Evolutionary conservation across 2,888 invertebrate genomes (phyloP).

Genomic region (Habrosyne pyritoides): DNA sequence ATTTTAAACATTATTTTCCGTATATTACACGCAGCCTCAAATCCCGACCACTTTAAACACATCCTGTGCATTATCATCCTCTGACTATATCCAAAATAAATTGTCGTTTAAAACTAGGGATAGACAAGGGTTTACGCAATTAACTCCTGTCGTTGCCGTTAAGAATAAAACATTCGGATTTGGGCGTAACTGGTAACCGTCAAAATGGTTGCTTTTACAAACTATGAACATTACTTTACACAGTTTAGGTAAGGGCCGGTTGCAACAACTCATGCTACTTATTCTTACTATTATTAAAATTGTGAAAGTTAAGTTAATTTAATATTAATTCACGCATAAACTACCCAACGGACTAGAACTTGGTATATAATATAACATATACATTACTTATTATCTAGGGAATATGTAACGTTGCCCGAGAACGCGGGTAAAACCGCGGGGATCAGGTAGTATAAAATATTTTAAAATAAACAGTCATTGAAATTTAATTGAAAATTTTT

Average conservation of each 20-base stretch:
- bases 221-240: conserved; percentile 46
- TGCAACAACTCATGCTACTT: conserved; percentile 14
- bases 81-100: conserved; percentile 69
- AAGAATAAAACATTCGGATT: conserved; percentile 79
- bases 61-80: conserved; percentile 47
- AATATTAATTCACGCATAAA: too few species aligned
- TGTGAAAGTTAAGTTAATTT: too few species aligned
- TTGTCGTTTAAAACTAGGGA: conserved; percentile 75
- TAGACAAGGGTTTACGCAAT: conserved; percentile 80
- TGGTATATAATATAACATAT: too few species aligned
- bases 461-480: too few species aligned
- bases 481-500: too few species aligned
- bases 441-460: too few species aligned
- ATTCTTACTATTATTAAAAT: too few species aligned
- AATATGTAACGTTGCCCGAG: too few species aligned
- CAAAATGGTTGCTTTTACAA: conserved; percentile 36
- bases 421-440: too few species aligned
- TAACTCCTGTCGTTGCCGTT: conserved; percentile 66
- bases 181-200: conserved; percentile 42
- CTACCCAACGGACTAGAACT: too few species aligned
- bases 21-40: conserved; percentile 17
- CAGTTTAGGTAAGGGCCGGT: conserved; percentile 32
- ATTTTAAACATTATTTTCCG: too few species aligned
- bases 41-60: conserved; percentile 27
- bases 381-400: too few species aligned